phyloP scores from a whole-genome alignment of 2,113 vertebrate species.

The Lasiurus cinereus region DNA sequence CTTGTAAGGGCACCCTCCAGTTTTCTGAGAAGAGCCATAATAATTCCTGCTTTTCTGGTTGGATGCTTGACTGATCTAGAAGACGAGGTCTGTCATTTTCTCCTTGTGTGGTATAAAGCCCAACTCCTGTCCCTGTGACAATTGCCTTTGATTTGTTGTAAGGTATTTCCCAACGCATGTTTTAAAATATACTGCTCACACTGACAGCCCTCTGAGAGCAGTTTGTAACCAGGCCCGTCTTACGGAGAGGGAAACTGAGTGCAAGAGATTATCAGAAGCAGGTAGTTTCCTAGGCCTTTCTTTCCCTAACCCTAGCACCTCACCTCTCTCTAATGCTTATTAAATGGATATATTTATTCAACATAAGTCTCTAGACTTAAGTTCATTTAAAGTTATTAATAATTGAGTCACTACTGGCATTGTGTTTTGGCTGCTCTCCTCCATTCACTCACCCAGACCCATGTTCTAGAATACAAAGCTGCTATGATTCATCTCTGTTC shows the following conservation, averaged over 20 bases:
- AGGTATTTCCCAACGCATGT: conserved; percentile 50
- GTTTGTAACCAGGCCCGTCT: not conserved
- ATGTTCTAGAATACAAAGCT: conserved; percentile 62
- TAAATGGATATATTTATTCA: conserved; percentile 66
- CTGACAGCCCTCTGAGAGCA: not conserved
- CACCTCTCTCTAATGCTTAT: conserved; percentile 50
- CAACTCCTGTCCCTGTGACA: conserved; percentile 29
- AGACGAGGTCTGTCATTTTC: conserved; percentile 29
- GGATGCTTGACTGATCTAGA: conserved; percentile 4
- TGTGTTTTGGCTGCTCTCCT: conserved; percentile 64
- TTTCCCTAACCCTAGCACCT: not conserved
- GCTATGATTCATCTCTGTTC: conserved; percentile 57
- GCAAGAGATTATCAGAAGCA: not conserved
- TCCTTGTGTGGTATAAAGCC: conserved; percentile 21
- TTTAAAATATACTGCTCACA: not conserved
- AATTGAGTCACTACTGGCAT: conserved; percentile 9
- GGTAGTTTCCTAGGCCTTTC: not conserved
- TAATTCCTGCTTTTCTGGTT: conserved; percentile 21
- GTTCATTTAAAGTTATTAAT: conserved; percentile 74
- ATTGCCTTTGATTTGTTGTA: conserved; percentile 28
- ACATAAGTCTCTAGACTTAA: conserved; percentile 51
- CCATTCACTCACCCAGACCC: conserved; percentile 43
- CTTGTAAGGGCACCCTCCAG: not conserved
- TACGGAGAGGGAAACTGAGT: not conserved
- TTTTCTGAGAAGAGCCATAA: conserved; percentile 39